Base-by-base conservation (phyloP, 1,140 invertebrate genomes). In the Holotrichia oblita region DNA sequence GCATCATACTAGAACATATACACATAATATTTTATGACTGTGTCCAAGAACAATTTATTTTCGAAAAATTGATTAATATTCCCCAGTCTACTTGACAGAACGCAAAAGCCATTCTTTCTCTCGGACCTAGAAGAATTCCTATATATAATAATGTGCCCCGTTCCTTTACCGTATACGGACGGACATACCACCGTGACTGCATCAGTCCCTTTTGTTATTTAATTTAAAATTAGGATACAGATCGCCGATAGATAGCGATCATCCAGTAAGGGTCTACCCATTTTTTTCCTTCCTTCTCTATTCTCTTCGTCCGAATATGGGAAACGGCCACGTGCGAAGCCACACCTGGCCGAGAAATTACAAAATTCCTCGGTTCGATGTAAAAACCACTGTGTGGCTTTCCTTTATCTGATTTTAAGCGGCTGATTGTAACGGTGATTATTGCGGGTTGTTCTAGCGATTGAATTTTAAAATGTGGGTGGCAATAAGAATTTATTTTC, bases 321-420 rank as follows among this genome's bases (percentile, higher is more conserved):
- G 14, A 55, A 14, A n/a, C 48, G 4, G 48, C 48, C 48, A 55
- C 48, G 48, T 55, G 48, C 48, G 48, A 55, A 55, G 48, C 48
- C 48, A 55, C 48, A 55, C 48, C 48, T 55, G 48, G 48, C 14
- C 48, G 14, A 55, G 48, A 55, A 55, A 55, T 55, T 55, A 73
- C 69, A 24, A 73, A 73, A 73, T 73, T 73, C 40, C 22, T 73
- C 69, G 69, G 69, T 20, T 34, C 24, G 40, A n/a, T 22, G 69
- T 73, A 73, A 27, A 73, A 59, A n/a, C 48, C 48, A 14, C 20
- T 20, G 20, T 6, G 14, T 59, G 48, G 48, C 27, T 34, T 34
- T 34, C 4, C 27, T 2, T 34, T 34, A 34, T 34, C 27, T 34
- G 27, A 34, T 34, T 4, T 34, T 34, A 34, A 34, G 27, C 27